These are phyloP conservation scores for Bufo gargarizans DNA, from an alignment of 2,113 vertebrate species.

Conservation along the genomic window DNA sequence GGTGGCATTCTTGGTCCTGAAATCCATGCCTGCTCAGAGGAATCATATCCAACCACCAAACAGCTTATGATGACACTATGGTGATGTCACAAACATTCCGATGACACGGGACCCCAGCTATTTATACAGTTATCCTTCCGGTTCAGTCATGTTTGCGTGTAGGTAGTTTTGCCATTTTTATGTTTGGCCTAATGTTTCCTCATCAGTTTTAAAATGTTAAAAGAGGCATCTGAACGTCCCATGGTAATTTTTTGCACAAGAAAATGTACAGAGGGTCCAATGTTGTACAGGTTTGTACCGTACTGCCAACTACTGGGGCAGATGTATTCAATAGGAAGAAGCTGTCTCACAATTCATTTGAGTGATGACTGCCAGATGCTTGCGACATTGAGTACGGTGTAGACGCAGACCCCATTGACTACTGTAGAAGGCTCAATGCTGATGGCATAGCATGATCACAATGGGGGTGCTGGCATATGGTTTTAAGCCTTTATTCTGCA, in stretches of 20 bases:
- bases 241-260: neutral
- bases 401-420: too few species aligned
- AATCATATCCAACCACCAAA: neutral
- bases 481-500: too few species aligned
- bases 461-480: too few species aligned
- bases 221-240: neutral
- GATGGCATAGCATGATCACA: too few species aligned
- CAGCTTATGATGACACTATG: neutral
- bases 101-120: neutral
- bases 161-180: neutral
- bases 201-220: neutral
- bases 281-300: conserved; percentile 2
- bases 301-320: neutral
- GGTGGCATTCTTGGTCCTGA: neutral
- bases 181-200: neutral
- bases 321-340: neutral
- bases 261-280: neutral
- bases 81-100: neutral
- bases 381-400: too few species aligned
- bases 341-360: too few species aligned
- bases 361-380: too few species aligned
- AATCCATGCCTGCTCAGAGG: neutral
- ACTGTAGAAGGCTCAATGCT: too few species aligned
- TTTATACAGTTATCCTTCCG: too few species aligned
- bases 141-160: neutral